Evolutionary conservation across 2,113 vertebrate genomes (phyloP).

Genomic region (Tachysurus vachellii): DNA sequence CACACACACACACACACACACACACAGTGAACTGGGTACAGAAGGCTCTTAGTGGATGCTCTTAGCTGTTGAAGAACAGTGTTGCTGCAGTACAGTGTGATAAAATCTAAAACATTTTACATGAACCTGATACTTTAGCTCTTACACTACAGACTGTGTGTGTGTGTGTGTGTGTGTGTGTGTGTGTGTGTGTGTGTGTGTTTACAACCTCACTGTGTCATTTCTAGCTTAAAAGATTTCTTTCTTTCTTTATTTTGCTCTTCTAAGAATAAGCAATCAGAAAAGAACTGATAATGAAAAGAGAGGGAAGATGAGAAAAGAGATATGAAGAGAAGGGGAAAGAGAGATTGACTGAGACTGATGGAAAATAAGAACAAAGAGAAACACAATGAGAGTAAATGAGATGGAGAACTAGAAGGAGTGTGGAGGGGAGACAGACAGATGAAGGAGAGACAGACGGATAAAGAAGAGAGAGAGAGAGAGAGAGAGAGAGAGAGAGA

Average conservation of each 20-base stretch:
- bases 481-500: not conserved
- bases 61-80: not conserved
- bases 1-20: slow-evolving; percentile 24
- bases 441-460: too few species aligned
- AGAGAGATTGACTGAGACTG: not conserved
- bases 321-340: too few species aligned
- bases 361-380: not conserved
- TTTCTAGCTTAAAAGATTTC: not conserved
- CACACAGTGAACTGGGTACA: not conserved
- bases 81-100: not conserved
- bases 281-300: not conserved
- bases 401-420: too few species aligned
- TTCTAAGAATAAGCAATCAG: too few species aligned
- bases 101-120: not conserved
- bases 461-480: not conserved
- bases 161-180: slow-evolving; percentile 1
- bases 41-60: slow-evolving; percentile 2
- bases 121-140: not conserved
- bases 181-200: not conserved
- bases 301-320: not conserved
- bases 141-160: not conserved
- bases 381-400: too few species aligned
- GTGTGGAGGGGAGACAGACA: too few species aligned
- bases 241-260: not conserved
- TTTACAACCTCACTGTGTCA: not conserved